Base-by-base conservation (phyloP, 1,140 invertebrate genomes). In the Drosophila virilis region DNA sequence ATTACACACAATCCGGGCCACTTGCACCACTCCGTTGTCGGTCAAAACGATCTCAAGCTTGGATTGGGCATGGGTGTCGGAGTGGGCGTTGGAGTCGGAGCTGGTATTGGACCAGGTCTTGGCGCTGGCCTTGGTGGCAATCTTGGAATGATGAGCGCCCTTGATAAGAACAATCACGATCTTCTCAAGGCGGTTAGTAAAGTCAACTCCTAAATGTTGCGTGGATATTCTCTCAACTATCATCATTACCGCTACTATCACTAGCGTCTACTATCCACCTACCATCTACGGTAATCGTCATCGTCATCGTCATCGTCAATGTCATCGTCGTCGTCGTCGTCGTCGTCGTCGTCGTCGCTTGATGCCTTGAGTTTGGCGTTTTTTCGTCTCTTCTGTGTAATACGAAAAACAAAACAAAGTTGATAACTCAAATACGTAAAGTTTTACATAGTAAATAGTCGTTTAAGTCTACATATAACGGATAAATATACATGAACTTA, bases 141-240 rank as follows among this genome's bases (percentile, higher is more conserved):
- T 70, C 76, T 92, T 64, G 91, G 92, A 45, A 92, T 92, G 92
- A 92, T 94, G 67, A 92, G 92, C 75, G 93, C 93, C 45, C 81
- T 94, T 35, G 94, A 94, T 70, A 94, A 94, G 80, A 92, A 93
- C 77, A 93, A 94, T 91, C 93, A 93, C 71, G 94, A 94, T 90
- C 92, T 94, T 68, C 92, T 94, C 50, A 94, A 94, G 78, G 94
- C 93, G 55, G 94, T 94, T 72, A 94, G 93, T 90, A 94, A 94
- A 91, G 94, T 94, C 52, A 94, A 93, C 67, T 93, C 94, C 93
- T 94, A 94, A 92, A 65, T 52, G 48, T 40, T 37, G 33, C 37
- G 40, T 66, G 66, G 74, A 65, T 73, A 60, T 61, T 67, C 62
- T 35, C 54, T 69, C 51, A 74, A 55, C 67, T 35, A 65, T 32